Evolutionary conservation across 2,888 invertebrate species (phyloP), one percentile per base, ranked within the genome.

Genomic region (Meiosimyza platycephala): DNA sequence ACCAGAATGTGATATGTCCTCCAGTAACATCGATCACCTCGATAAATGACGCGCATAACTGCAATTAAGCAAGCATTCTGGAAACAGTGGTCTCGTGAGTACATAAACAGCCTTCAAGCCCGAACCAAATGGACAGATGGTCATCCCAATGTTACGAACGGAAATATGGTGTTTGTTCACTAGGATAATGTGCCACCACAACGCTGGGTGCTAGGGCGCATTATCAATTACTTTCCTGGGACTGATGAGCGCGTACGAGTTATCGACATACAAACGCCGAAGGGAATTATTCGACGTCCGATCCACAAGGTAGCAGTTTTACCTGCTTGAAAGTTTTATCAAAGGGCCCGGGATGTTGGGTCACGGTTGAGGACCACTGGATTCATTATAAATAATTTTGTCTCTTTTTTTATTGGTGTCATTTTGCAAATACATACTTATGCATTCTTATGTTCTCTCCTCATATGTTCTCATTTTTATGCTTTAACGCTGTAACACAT

Each of bases 141-240:
- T 18, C 12, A 52, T 5, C 33, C 12, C 9, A 51, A 74, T 40
- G 3, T 71, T 33, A 18, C 28, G 6, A 48, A 60, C 9, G 67
- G 47, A 5, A 12, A 5, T 28, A 15, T 72, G 1, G 72, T 71
- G 4, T 18, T 71, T 9, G 9, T 72, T 6, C 66, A 72, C 62
- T 60, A 70, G 11, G 72, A 74, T 22, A 70, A 70, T 59, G 50
- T 72, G 50, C 65, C 71, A 28, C 54, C 59, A 16, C 22, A 54
- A 28, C 55, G 22, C 13, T 65, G 73, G 59, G 11, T 51, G 22
- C 22, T 51, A n/a, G 73, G 68, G 22, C 47, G 59, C 47, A 18
- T 74, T 28, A 60, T 59, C 16, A 59, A 33, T 47, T 52, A 28
- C 18, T n/a, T 69, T 59, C 16, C 15, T 28, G 72, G 59, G 6